phyloP scores from a whole-genome alignment of 2,113 vertebrate genomes.

The Thamnaconus septentrionalis region DNA sequence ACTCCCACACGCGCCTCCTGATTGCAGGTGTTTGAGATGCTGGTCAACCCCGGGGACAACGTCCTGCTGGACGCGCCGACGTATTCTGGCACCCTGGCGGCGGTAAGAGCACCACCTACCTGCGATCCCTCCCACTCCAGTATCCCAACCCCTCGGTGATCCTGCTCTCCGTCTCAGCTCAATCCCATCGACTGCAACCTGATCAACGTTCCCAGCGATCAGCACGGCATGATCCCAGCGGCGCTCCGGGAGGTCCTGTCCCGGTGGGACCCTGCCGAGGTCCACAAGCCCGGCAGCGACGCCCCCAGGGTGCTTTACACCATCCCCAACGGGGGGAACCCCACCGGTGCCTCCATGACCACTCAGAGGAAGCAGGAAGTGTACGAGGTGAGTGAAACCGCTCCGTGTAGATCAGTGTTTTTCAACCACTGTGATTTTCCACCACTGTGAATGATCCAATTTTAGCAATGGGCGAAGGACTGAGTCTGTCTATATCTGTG shows the following conservation, averaged over 20 bases:
- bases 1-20: background rate
- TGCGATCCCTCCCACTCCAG: rapidly evolving
- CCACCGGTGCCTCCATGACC: slow-evolving; percentile 88
- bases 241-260: slow-evolving; percentile 82
- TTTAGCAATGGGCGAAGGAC: too few relatives aligned
- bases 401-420: background rate
- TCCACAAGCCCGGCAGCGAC: slow-evolving; percentile 62
- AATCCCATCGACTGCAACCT: slow-evolving; percentile 88
- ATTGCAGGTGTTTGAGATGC: slow-evolving; percentile 92
- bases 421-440: too few relatives aligned
- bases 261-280: slow-evolving; percentile 82
- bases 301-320: slow-evolving; percentile 88
- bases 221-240: slow-evolving; percentile 87
- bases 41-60: slow-evolving; percentile 88
- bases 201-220: slow-evolving; percentile 85
- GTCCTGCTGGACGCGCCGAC: slow-evolving; percentile 87
- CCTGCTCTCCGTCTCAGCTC: slow-evolving; percentile 73
- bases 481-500: too few relatives aligned
- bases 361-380: slow-evolving; percentile 84
- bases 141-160: background rate
- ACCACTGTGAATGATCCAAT: too few relatives aligned
- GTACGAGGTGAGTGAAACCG: slow-evolving; percentile 79
- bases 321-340: slow-evolving; percentile 93
- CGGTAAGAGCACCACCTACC: slow-evolving; percentile 71
- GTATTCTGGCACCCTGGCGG: slow-evolving; percentile 86